phyloP scores from a whole-genome alignment of 2,888 invertebrate species.

The Monoplex corrugatus region DNA sequence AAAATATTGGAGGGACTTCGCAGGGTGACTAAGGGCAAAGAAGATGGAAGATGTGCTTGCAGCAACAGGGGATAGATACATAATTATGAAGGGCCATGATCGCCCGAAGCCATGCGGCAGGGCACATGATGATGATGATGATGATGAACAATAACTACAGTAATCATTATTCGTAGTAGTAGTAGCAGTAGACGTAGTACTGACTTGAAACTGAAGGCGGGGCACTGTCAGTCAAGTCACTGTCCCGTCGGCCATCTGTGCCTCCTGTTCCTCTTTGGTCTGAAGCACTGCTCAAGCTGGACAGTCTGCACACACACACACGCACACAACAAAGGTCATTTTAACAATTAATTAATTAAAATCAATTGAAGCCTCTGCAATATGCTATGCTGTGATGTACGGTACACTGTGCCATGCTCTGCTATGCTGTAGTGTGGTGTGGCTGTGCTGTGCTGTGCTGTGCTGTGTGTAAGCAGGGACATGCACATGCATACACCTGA shows the following conservation, averaged over 20 bases:
- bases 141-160: too few relatives aligned
- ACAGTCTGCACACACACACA: conserved; percentile 32
- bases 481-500: not conserved
- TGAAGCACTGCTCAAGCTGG: not conserved
- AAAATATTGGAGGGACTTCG: too few relatives aligned
- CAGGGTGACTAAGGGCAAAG: too few relatives aligned
- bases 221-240: not conserved
- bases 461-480: not conserved
- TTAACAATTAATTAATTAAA: not conserved
- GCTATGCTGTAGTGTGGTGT: too few relatives aligned
- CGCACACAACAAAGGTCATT: not conserved
- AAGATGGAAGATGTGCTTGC: too few relatives aligned
- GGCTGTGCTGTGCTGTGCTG: not conserved
- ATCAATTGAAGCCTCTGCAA: too few relatives aligned
- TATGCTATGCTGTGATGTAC: not conserved
- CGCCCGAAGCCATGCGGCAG: too few relatives aligned
- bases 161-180: too few relatives aligned
- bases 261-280: not conserved
- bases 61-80: too few relatives aligned
- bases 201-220: not conserved
- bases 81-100: too few relatives aligned
- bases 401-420: not conserved
- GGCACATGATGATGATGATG: too few relatives aligned
- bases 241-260: not conserved
- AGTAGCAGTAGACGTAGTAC: too few relatives aligned